Evolutionary conservation across 1,140 invertebrate species (phyloP).

Genomic region (Listronotus bonariensis): DNA sequence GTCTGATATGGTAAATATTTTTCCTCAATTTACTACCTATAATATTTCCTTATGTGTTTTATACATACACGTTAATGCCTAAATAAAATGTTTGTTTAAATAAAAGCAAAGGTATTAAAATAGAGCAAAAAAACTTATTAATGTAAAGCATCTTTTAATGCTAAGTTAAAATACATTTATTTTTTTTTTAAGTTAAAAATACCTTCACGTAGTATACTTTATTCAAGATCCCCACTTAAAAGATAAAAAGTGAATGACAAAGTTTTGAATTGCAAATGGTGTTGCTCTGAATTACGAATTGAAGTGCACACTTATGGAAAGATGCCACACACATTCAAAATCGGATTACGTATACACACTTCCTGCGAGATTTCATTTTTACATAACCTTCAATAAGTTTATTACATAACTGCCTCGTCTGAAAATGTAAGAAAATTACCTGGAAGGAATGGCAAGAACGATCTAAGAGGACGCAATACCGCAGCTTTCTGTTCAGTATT

Average conservation of each 20-base stretch:
- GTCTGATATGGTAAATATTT: no score
- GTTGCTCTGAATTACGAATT: conserved; percentile 20
- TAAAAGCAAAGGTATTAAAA: no score
- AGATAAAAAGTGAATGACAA: conserved; percentile 9
- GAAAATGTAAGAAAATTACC: conserved; percentile 42
- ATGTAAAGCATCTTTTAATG: no score
- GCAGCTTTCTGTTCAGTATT: conserved; percentile 46
- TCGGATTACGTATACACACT: conserved; percentile 32
- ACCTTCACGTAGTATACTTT: not conserved
- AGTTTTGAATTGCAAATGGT: conserved; percentile 22
- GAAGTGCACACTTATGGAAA: conserved; percentile 29
- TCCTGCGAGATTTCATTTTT: conserved; percentile 40
- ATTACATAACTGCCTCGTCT: conserved; percentile 39
- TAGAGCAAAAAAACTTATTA: no score
- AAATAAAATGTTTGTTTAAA: no score
- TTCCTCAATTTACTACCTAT: no score
- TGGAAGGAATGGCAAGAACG: conserved; percentile 37
- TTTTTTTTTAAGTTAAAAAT: no score
- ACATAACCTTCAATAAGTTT: conserved; percentile 36
- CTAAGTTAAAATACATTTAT: no score
- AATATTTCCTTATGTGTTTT: no score
- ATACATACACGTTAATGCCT: no score
- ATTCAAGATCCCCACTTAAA: no score
- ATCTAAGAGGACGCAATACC: conserved; percentile 40
- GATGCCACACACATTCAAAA: conserved; percentile 25